A percentile compares a stretch with the other conserved stretches of the same genome.
Conservation (phyloP, 2,797 vertebrate species). For the Xyrichtys novacula region DNA sequence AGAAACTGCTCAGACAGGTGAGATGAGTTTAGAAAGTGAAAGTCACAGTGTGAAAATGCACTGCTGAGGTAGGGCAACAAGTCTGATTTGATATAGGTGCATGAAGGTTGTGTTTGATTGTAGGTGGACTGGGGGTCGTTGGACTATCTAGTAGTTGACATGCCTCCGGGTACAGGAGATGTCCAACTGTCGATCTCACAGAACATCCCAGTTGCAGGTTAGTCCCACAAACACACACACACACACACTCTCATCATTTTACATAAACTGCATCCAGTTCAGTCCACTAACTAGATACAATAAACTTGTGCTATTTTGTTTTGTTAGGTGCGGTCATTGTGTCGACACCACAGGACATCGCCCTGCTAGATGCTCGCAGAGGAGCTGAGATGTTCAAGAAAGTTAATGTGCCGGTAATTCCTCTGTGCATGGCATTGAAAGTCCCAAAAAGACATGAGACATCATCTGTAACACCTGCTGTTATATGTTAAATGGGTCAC, state of each 20-base stretch:
- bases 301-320: not conserved
- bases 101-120: constrained; percentile 58
- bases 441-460: too few relatives aligned
- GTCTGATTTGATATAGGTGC: not conserved
- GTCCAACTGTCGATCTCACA: constrained; percentile 95
- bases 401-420: constrained; percentile 91
- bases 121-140: constrained; percentile 95
- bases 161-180: constrained; percentile 98
- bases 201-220: constrained; percentile 94
- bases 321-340: constrained; percentile 93
- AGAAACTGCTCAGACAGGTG: constrained; percentile 94
- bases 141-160: constrained; percentile 96
- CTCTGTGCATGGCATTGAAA: not conserved
- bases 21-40: constrained; percentile 12
- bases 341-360: constrained; percentile 96
- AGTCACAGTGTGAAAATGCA: not conserved
- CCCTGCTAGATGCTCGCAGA: constrained; percentile 91
- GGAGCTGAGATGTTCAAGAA: constrained; percentile 98
- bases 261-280: not conserved
- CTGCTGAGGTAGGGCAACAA: not conserved
- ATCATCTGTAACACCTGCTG: too few relatives aligned
- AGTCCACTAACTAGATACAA: not conserved
- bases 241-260: too few relatives aligned
- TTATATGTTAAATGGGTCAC: too few relatives aligned
- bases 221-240: not conserved